Evolutionary conservation across 2,888 invertebrate species (phyloP).

Genomic region (Nomada hirtipes): DNA sequence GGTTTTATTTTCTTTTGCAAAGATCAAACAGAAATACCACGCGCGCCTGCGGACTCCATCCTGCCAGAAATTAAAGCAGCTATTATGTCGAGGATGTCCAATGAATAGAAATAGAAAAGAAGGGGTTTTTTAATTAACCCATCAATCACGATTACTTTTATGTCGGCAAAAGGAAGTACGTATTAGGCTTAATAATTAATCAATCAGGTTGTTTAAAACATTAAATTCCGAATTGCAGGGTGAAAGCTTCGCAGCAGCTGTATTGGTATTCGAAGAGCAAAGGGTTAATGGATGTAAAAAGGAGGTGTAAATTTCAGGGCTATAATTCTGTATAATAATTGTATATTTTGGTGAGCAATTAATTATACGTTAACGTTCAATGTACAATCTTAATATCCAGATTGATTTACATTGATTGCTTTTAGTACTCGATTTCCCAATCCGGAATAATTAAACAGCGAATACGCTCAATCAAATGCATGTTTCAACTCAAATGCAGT

Average conservation of each 20-base stretch:
- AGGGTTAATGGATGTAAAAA: no score
- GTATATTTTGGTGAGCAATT: no score
- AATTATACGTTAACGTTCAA: not conserved
- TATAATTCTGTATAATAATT: no score
- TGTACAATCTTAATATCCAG: not conserved
- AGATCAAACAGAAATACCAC: constrained; percentile 72
- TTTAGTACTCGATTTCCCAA: not conserved
- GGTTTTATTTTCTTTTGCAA: constrained; percentile 27
- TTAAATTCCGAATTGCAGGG: no score
- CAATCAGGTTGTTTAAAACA: no score
- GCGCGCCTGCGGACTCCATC: constrained; percentile 78
- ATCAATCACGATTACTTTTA: no score
- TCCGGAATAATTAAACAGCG: not conserved
- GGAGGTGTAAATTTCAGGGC: no score
- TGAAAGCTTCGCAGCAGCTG: no score
- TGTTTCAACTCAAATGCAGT: no score
- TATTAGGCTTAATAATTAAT: no score
- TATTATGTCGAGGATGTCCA: not conserved
- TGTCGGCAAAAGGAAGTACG: no score
- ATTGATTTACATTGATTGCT: not conserved
- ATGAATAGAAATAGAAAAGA: not conserved
- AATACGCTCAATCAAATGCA: not conserved
- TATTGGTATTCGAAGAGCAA: no score
- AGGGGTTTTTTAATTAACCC: not conserved
- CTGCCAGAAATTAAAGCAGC: constrained; percentile 61